Conservation (phyloP, 2,888 invertebrate species). For the Nemoura dubitans region DNA sequence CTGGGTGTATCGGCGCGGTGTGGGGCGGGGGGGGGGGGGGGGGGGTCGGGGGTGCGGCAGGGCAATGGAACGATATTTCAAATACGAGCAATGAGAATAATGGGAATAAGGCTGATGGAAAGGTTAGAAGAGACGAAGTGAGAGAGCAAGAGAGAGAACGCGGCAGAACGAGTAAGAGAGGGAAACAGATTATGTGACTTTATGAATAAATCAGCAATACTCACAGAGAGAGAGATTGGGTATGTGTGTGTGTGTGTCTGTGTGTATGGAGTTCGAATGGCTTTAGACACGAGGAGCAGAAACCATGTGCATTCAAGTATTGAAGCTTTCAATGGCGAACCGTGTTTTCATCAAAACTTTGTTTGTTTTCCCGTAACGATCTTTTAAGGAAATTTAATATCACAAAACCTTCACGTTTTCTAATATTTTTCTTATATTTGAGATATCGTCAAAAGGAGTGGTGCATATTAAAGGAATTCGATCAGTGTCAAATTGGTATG, state of each 20-base stretch:
- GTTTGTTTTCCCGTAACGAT: slow-evolving; percentile 17
- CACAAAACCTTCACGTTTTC: not conserved
- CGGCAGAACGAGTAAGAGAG: slow-evolving; percentile 7
- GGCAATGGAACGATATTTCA: slow-evolving; percentile 46
- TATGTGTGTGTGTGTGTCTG: not conserved
- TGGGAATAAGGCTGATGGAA: slow-evolving; percentile 43
- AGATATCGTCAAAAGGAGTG: not conserved
- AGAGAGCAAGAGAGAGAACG: slow-evolving; percentile 21
- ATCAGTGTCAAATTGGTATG: not conserved
- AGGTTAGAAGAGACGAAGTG: slow-evolving; percentile 29
- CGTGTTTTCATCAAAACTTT: slow-evolving; percentile 7
- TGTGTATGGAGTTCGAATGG: slow-evolving; percentile 3
- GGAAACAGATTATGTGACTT: slow-evolving; percentile 12
- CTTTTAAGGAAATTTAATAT: slow-evolving; percentile 13
- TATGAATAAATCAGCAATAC: slow-evolving; percentile 21
- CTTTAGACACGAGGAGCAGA: not conserved
- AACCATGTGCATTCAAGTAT: not conserved
- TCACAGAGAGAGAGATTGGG: not conserved
- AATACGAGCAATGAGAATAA: slow-evolving; percentile 49
- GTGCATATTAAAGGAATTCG: not conserved
- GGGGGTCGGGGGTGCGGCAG: slow-evolving; percentile 31
- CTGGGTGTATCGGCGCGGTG: slow-evolving; percentile 15
- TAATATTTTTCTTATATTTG: not conserved
- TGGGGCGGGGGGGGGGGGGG: not conserved
- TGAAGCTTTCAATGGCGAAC: not conserved